Percentiles rank a stretch among this genome's conserved stretches.
phyloP scores from a whole-genome alignment of 1,140 invertebrate species.

The Trigoniulus corallinus region DNA sequence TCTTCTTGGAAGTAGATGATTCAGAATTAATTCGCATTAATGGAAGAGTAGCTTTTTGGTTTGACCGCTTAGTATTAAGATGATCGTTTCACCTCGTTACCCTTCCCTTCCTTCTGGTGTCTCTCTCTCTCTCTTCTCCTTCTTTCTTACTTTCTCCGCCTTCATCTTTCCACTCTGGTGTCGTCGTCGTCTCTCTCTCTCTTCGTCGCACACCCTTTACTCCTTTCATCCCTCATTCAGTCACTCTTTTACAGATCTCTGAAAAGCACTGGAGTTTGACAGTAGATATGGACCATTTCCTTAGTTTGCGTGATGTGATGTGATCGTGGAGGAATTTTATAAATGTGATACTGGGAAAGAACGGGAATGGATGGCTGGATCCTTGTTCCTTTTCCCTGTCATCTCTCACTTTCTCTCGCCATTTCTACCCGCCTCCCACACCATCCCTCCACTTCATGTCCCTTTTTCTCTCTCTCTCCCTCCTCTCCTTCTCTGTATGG shows the following conservation, averaged over 20 bases:
- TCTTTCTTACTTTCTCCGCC: conserved; percentile 9
- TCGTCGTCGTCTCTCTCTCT: conserved; percentile 2
- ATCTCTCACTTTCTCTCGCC: neutral
- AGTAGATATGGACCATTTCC: too few species aligned
- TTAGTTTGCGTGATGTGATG: too few species aligned
- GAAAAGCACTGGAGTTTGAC: neutral
- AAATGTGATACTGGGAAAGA: too few species aligned
- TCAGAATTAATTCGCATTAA: too few species aligned
- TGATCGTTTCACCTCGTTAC: too few species aligned
- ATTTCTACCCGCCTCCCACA: neutral
- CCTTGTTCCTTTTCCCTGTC: neutral
- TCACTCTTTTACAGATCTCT: conserved; percentile 13
- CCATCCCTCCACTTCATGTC: neutral
- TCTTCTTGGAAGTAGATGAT: too few species aligned
- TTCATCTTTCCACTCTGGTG: conserved; percentile 2
- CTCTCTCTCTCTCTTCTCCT: conserved; percentile 3
- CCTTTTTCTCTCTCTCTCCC: neutral
- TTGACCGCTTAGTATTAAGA: too few species aligned
- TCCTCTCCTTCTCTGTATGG: neutral
- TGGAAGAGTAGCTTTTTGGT: too few species aligned
- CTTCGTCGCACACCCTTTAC: conserved; percentile 3
- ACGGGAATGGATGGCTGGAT: too few species aligned
- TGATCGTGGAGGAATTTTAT: too few species aligned
- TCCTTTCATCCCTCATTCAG: conserved; percentile 7
- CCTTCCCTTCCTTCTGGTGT: conserved; percentile 4